Evolutionary conservation across 53 echinoderm and acorn worm genomes (phyloP).

Genomic region (Paelopatides confundens): DNA sequence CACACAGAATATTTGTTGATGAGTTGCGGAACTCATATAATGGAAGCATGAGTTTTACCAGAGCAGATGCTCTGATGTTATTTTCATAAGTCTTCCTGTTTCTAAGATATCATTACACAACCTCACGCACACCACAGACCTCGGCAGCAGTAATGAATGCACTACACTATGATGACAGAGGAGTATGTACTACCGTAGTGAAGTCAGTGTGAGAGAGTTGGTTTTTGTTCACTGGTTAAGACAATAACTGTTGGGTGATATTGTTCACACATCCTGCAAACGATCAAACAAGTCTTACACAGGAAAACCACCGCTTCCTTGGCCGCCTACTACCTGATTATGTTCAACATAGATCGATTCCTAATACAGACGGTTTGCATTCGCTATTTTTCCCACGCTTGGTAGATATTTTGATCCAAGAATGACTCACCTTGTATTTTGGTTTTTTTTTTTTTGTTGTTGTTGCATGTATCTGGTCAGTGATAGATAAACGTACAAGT

Average conservation of each 20-base stretch:
- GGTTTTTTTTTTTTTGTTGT: background rate
- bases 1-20: no score
- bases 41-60: no score
- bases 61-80: background rate
- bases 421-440: background rate
- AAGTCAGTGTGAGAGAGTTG: background rate
- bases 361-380: background rate
- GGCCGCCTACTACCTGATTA: background rate
- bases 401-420: background rate
- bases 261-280: constrained; percentile 10
- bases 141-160: no score
- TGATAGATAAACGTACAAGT: no score
- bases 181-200: no score
- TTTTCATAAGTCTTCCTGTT: background rate
- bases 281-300: constrained; percentile 8
- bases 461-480: no score
- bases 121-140: background rate
- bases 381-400: constrained; percentile 35
- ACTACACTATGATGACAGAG: no score
- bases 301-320: constrained; percentile 47
- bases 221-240: background rate
- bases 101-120: background rate
- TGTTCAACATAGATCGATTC: background rate
- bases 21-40: no score
- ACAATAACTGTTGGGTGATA: background rate